Evolutionary conservation across 2,888 invertebrate genomes (phyloP).

Genomic region (Eilema griseolum): DNA sequence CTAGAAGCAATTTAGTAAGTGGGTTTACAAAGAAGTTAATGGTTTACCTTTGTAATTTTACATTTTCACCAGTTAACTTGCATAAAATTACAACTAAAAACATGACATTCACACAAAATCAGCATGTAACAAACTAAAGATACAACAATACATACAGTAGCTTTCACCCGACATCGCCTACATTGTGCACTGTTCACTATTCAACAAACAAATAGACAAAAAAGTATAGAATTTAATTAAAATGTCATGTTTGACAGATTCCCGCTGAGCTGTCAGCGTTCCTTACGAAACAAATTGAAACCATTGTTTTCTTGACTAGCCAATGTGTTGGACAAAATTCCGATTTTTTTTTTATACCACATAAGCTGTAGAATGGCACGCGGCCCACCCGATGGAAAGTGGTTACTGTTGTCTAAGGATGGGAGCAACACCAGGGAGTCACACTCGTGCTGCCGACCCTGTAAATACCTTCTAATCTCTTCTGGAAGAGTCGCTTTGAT

Average conservation of each 20-base stretch:
- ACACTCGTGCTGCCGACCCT: no score
- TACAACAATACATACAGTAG: constrained; percentile 33
- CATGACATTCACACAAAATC: constrained; percentile 6
- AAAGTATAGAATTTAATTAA: constrained; percentile 42
- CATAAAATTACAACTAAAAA: constrained; percentile 4
- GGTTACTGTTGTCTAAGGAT: no score
- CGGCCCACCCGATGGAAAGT: no score
- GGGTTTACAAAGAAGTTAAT: no score
- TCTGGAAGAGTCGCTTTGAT: no score
- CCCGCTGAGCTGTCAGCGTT: constrained; percentile 39
- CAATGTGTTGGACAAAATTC: no score
- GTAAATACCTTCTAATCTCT: no score
- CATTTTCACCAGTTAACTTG: background rate
- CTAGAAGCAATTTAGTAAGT: no score
- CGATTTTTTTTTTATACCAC: no score
- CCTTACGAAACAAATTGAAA: constrained; percentile 13
- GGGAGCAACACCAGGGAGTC: no score
- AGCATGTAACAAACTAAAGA: constrained; percentile 9
- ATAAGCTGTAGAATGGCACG: no score
- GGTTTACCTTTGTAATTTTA: background rate
- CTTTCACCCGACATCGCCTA: constrained; percentile 32
- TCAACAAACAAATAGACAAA: constrained; percentile 34
- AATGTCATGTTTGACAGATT: constrained; percentile 42
- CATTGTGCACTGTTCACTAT: constrained; percentile 25
- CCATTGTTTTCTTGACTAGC: background rate